Base-by-base conservation (phyloP, 23 tunicate genomes). In the Halocynthia roretzi region DNA sequence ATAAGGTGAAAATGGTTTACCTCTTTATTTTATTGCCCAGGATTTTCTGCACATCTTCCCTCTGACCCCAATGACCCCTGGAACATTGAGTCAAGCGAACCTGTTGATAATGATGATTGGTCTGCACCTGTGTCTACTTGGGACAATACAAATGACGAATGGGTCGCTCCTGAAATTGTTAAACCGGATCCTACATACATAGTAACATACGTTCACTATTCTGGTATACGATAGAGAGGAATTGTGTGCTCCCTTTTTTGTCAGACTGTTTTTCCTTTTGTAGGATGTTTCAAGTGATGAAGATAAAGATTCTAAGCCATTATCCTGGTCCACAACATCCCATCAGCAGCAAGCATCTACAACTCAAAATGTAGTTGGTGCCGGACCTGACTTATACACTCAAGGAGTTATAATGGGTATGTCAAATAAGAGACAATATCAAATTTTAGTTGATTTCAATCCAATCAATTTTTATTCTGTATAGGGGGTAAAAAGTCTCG, bases 241-340 rank as follows among this genome's bases (percentile, higher is more conserved):
- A 31, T 31, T 31, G 44, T 31, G 44, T 31, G 44, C 44, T 31
- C 4, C 4, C 44, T 4, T 31, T 31, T 31, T 31, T 31, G 2
- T 31, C 44, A 31, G 44, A 31, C 44, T 4, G 44, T 31, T 31
- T 31, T 31, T n/a, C 12, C 17, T 67, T 8, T 70, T 51, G 2
- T 70, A 87, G 93, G 83, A 87, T 64, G 93, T 77, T n/a, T 82
- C 93, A 17, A 87, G 93, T 51, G 93, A 77, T 44, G 86, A 82
- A 52, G 93, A 87, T 21, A 80, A 80, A 62, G 51, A 15, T 8
- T 8, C 78, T 19, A 18, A 40, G 61, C 15, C 5, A 54, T 19
- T 50, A 56, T 17, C 17, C 63, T 54, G 44, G 17, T 11, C 71
- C 17, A 19, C 5, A 11, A 48, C 78, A 74, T 52, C 63, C 23